Evolutionary conservation across 2,797 vertebrate species (phyloP), one percentile per base, ranked within the genome.

Genomic region (Poecilia wingei): DNA sequence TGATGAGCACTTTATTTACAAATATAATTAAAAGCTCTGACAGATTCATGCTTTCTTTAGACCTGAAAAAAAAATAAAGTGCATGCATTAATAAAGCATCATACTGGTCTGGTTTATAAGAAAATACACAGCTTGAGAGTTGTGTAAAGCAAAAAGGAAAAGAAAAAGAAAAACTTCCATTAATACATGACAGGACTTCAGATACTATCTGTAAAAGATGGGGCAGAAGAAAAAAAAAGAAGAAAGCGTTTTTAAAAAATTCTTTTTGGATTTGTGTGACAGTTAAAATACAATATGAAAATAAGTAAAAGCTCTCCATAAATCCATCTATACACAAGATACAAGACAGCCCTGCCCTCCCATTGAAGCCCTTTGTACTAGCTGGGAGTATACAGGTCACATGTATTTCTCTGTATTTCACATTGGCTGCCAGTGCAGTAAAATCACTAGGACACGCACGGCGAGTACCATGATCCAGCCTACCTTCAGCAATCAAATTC

Each of bases 21-120:
- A 99, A 99, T 98, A 98, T 98, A 98, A 97, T 98, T 98, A 97
- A 98, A 98, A 98, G 97, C 97, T 98, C 96, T 97, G 97, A 99
- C 97, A 97, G 96, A 97, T 94, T 95, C 97, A 97, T 97, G 97
- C 97, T 97, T 97, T 95, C 95, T 96, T 95, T 96, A 94, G 95
- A 97, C 96, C 97, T 97, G 96, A 96, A 97, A 97, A 97, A 97
- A 96, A 96, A 95, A 96, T 97, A 98, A 99, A 98, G 98, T 98
- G 98, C 98, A 99, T 99, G 98, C 98, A 97, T 97, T 94, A 95
- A 95, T 96, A 96, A 98, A 99, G 97, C 97, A 97, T 96, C 89
- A 94, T 95, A 96, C 93, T 93, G 93, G 78, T 96, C 93, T 88
- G 89, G 92, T 94, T 91, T 86, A 94, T 97, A 97, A 97, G 96